A percentile compares a stretch with the other conserved stretches of the same genome.
Evolutionary conservation across 37 sponge, comb jelly and placozoan genomes (phyloP).

Genomic region (Diacarnus erythraeanus): DNA sequence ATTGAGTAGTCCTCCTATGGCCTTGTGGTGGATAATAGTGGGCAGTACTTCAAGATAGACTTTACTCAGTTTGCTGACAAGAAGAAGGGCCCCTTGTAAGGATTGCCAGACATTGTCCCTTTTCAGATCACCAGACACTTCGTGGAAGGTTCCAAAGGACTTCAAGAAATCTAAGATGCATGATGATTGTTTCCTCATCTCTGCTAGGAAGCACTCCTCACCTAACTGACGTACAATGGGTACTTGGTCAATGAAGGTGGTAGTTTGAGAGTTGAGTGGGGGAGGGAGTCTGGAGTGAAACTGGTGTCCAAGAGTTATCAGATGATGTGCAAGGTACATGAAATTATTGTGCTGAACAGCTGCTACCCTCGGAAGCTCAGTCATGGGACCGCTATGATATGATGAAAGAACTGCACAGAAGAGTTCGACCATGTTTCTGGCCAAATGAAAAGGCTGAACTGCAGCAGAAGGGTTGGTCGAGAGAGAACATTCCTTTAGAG

Average conservation of each 20-base stretch:
- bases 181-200: conserved; percentile 62
- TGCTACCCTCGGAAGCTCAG: conserved; percentile 54
- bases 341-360: conserved; percentile 86
- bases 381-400: conserved; percentile 45
- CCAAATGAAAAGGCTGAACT: conserved; percentile 49
- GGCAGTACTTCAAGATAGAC: conserved; percentile 67
- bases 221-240: conserved; percentile 69
- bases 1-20: conserved; percentile 52
- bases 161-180: conserved; percentile 39
- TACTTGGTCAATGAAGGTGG: conserved; percentile 82
- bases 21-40: conserved; percentile 26
- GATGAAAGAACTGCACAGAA: conserved; percentile 53
- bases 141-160: conserved; percentile 23
- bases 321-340: conserved; percentile 87
- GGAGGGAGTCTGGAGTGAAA: conserved; percentile 50
- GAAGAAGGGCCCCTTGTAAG: conserved; percentile 35
- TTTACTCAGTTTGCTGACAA: conserved; percentile 51
- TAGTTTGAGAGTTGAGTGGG: conserved; percentile 27
- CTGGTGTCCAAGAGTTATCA: conserved; percentile 74
- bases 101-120: conserved; percentile 28
- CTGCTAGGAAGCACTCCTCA: conserved; percentile 66
- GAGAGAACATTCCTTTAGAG: conserved; percentile 24
- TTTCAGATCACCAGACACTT: conserved; percentile 33
- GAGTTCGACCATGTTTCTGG: conserved; percentile 68
- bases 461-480: conserved; percentile 20